Base-by-base conservation (phyloP, 1,140 invertebrate species). In the Cydia pomonella region DNA sequence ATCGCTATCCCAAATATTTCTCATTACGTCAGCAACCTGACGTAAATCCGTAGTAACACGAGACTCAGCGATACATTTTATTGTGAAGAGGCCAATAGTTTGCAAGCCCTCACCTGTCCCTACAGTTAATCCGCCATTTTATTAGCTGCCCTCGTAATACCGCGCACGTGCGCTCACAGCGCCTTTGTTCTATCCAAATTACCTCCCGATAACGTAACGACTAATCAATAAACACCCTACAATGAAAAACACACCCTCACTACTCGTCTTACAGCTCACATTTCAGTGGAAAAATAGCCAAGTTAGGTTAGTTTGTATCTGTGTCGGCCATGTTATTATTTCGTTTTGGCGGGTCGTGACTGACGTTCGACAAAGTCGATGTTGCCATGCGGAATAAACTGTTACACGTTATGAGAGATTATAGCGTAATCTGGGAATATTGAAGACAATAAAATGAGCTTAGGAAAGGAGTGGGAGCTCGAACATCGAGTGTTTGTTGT, bases 381-480 rank as follows among this genome's bases (percentile, higher is more conserved):
- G 91, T 92, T 92, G 86, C 90, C 89, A 92, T 88, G 89, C 90
- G 90, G 88, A 92, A 92, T 92, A 92, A 92, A 92, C 90, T 90
- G 90, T 92, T 91, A 87, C 79, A 73, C 87, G 84, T 92, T 92
- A 92, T 92, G 89, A 92, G 90, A 92, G 91, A 92, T 92, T 92
- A 89, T 80, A 81, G 80, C 83, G 84, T 92, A 92, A 92, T 92
- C 91, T 92, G 90, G 88, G 89, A 90, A 92, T 92, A 92, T 92
- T 92, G 89, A 92, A 92, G 89, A 92, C 91, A 92, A 92, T 92
- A 87, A 91, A 92, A 92, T 92, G 87, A 91, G 88, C 88, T 92
- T 91, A 89, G 81, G 78, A 85, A 84, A 81, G 85, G 75, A 72
- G 73, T 77, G 83, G 85, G 79, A 76, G 77, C 79, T 82, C 82